Evolutionary conservation across 2,888 invertebrate genomes (phyloP).

Genomic region (Syritta pipiens): DNA sequence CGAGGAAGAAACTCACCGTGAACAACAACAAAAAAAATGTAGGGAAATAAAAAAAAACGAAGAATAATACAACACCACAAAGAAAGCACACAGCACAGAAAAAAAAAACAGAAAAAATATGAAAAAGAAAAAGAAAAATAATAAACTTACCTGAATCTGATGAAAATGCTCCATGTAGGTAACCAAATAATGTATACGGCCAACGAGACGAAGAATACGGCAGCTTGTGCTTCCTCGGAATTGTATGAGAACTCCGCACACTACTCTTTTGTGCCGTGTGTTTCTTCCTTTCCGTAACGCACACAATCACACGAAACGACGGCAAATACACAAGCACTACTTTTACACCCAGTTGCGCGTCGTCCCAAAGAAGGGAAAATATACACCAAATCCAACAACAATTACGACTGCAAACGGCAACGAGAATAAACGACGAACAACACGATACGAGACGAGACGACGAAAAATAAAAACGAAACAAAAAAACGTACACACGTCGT

Average conservation of each 20-base stretch:
- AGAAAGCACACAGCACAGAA: conserved; percentile 46
- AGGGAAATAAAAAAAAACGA: conserved; percentile 62
- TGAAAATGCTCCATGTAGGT: conserved; percentile 78
- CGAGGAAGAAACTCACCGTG: conserved; percentile 35
- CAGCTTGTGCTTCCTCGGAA: conserved; percentile 61
- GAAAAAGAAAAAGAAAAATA: conserved; percentile 70
- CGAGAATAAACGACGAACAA: too few relatives aligned
- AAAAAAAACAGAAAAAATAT: too few relatives aligned
- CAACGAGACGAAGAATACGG: conserved; percentile 67
- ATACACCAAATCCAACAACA: too few relatives aligned
- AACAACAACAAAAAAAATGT: conserved; percentile 59
- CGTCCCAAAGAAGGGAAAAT: too few relatives aligned
- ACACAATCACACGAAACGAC: conserved; percentile 45
- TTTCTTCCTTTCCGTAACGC: conserved; percentile 39
- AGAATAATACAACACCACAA: conserved; percentile 55
- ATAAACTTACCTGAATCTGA: conserved; percentile 78
- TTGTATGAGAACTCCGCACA: conserved; percentile 67
- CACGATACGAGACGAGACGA: conserved; percentile 13
- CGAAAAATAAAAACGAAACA: background rate
- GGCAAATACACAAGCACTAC: conserved; percentile 36
- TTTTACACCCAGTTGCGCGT: conserved; percentile 5
- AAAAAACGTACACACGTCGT: background rate
- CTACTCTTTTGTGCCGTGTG: conserved; percentile 59
- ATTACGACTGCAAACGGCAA: too few relatives aligned
- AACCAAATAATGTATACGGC: conserved; percentile 68